Evolutionary conservation across 2,113 vertebrate genomes (phyloP).

Genomic region (Nanger granti): DNA sequence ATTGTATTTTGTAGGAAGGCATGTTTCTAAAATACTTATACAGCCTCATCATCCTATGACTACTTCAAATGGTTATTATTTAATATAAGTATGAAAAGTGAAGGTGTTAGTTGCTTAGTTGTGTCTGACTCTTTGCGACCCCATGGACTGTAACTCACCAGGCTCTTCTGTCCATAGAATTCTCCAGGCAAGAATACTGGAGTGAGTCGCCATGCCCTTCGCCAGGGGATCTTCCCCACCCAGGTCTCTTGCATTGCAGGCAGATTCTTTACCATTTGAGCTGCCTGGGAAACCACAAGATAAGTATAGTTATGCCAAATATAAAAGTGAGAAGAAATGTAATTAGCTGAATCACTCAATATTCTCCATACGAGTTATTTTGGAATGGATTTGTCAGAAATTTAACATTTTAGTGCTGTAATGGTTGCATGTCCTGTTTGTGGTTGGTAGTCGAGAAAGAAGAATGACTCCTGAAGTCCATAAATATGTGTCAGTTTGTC

Average conservation of each 20-base stretch:
- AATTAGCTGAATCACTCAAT: background rate
- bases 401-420: background rate
- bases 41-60: background rate
- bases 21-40: background rate
- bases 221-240: background rate
- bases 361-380: background rate
- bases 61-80: background rate
- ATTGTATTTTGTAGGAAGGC: background rate
- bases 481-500: background rate
- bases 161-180: background rate
- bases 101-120: background rate
- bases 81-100: background rate
- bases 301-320: background rate
- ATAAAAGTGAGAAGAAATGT: background rate
- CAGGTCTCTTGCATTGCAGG: background rate
- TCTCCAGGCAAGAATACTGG: background rate
- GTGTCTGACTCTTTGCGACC: background rate
- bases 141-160: background rate
- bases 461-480: background rate
- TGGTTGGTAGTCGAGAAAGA: background rate
- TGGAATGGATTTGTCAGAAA: background rate
- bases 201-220: background rate
- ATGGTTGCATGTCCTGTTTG: background rate
- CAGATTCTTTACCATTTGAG: background rate
- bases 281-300: background rate